Conservation (phyloP, 2,888 invertebrate genomes). For the Iselma pallidipennis region DNA sequence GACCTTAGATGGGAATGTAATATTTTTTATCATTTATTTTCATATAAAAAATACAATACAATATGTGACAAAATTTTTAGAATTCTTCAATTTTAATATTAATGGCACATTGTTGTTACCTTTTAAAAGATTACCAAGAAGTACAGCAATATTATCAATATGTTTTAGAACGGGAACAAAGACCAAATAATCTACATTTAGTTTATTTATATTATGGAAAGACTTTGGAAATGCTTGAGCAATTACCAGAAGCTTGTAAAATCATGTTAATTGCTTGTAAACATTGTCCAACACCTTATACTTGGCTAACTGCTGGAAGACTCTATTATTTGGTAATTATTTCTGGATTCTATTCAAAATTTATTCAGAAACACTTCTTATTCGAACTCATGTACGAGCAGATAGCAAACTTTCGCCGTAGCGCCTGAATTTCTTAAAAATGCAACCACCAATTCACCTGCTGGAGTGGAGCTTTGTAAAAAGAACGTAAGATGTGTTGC, state of each 20-base stretch:
- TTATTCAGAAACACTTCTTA: too few relatives aligned
- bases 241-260: conserved; percentile 47
- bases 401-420: too few relatives aligned
- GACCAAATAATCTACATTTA: conserved; percentile 49
- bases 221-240: conserved; percentile 37
- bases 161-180: conserved; percentile 43
- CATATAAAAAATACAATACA: conserved; percentile 9
- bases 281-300: conserved; percentile 48
- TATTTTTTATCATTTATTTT: too few relatives aligned
- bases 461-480: too few relatives aligned
- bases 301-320: conserved; percentile 47
- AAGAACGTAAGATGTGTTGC: too few relatives aligned
- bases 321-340: conserved; percentile 37
- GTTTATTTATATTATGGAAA: conserved; percentile 45
- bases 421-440: too few relatives aligned
- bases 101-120: conserved; percentile 46
- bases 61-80: conserved; percentile 31
- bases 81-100: conserved; percentile 45
- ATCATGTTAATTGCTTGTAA: conserved; percentile 48
- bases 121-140: conserved; percentile 34
- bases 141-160: conserved; percentile 45
- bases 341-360: too few relatives aligned
- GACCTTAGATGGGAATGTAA: conserved; percentile 40
- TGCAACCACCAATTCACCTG: too few relatives aligned
- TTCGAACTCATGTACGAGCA: too few relatives aligned